Base-by-base conservation (phyloP, 2,113 vertebrate genomes). In the Spermophilus dauricus region DNA sequence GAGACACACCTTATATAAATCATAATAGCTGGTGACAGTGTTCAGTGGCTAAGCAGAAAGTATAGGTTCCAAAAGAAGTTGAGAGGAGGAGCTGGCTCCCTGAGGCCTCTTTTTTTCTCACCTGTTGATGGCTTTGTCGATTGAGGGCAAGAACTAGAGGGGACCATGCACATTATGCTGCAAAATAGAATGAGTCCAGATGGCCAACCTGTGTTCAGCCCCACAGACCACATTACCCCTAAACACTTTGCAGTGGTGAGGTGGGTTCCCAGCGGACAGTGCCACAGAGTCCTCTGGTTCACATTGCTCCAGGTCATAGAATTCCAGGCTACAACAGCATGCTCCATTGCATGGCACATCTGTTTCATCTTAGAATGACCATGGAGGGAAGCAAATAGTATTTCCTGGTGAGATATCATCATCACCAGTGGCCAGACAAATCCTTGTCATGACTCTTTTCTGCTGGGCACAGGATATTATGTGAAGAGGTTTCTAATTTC, bases 281-380 rank as follows among this genome's bases (percentile, higher is more conserved):
- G 9, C 12, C n/a, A 0, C 26, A 28, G 73, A 65, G 48, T 30
- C 63, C 61, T 86, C 18, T 53, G 58, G 86, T 85, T 84, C 45
- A 48, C 42, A 48, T 20, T 73, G 28, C 30, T 67, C 16, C 37
- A 39, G 28, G 8, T 24, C 30, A 7, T 6, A 75, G 61, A 8
- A 58, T 84, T 87, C 48, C 65, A 82, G 51, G 37, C 24, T 30
- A 24, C 20, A 85, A 30, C 1, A n/a, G 28, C 9, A 28, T 34
- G 9, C 56, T 73, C 18, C 18, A 3, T 22, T 37, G 72, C 58
- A 2, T 10, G n/a, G 24, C 42, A 76, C 32, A 8, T 69, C 51
- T 12, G 82, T 39, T 92, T 91, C 86, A 30, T 28, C 30, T 80
- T 91, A 61, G 18, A 83, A 81, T 67, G 63, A 72, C 30, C n/a